These are phyloP conservation scores for Sceloporus undulatus DNA, from an alignment of 2,113 vertebrate species.

Conservation along the genomic window DNA sequence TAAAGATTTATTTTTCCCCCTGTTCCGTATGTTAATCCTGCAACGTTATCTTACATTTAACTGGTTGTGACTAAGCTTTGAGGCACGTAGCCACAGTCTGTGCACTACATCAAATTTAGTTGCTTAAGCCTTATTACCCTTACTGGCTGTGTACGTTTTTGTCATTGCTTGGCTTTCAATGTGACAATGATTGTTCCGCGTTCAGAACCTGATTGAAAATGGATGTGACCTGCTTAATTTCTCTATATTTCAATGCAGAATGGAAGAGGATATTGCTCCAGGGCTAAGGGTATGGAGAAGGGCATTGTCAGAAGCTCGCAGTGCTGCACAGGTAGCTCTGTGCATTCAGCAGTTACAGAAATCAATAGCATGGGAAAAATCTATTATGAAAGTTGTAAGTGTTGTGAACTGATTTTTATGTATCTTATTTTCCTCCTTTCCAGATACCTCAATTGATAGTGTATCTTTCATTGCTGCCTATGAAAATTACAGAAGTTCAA, in stretches of 20 bases:
- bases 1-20: slow-evolving; percentile 80
- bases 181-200: slow-evolving; percentile 81
- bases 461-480: slow-evolving; percentile 31
- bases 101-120: slow-evolving; percentile 87
- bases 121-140: slow-evolving; percentile 84
- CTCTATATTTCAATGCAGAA: slow-evolving; percentile 81
- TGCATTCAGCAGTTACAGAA: slow-evolving; percentile 99
- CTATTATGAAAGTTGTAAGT: slow-evolving; percentile 99
- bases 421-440: slow-evolving; percentile 50
- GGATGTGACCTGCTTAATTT: slow-evolving; percentile 76
- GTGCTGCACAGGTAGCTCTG: slow-evolving; percentile 96
- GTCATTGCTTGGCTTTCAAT: slow-evolving; percentile 88
- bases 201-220: slow-evolving; percentile 65
- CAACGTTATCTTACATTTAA: slow-evolving; percentile 83
- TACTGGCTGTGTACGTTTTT: slow-evolving; percentile 86
- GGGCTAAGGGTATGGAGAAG: slow-evolving; percentile 97
- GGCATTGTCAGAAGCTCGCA: slow-evolving; percentile 92
- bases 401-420: slow-evolving; percentile 60
- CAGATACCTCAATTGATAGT: slow-evolving; percentile 41
- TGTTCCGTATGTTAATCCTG: slow-evolving; percentile 83
- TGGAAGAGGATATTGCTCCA: slow-evolving; percentile 97
- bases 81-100: slow-evolving; percentile 87
- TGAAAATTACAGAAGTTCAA: slow-evolving; percentile 45
- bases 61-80: slow-evolving; percentile 85
- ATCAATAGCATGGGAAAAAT: slow-evolving; percentile 99